These are phyloP conservation scores for Halisarca cf. caerulea DNA, from an alignment of 37 sponge, comb jelly and placozoan genomes.

Conservation along the genomic window DNA sequence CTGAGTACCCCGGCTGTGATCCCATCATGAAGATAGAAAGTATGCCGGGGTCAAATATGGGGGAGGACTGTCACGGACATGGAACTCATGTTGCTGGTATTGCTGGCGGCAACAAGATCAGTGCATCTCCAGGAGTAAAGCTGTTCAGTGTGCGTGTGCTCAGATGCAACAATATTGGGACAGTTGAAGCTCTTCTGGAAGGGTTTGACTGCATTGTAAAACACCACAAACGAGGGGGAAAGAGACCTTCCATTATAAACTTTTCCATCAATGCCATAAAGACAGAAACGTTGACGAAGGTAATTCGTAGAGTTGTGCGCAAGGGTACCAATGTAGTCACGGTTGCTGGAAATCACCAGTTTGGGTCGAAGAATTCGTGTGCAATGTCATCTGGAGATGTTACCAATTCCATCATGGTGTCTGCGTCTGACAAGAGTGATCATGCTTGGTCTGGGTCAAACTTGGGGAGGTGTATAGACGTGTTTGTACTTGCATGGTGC, in stretches of 20 bases:
- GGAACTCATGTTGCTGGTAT: constrained; percentile 74
- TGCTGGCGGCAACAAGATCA: constrained; percentile 49
- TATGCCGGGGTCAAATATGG: constrained; percentile 20
- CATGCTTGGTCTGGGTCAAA: constrained; percentile 18
- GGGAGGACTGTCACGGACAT: constrained; percentile 63
- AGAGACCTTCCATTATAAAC: constrained; percentile 42
- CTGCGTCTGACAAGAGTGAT: constrained; percentile 28
- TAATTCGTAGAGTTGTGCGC: constrained; percentile 13
- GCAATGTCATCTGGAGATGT: constrained; percentile 36
- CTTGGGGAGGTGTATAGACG: constrained; percentile 65
- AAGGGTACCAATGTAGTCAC: constrained; percentile 40
- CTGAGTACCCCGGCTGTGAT: constrained; percentile 53
- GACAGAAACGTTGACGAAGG: constrained; percentile 27
- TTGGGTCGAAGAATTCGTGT: constrained; percentile 35
- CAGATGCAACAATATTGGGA: constrained; percentile 30
- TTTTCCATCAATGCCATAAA: constrained; percentile 53
- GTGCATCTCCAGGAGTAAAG: constrained; percentile 68
- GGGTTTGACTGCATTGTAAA: constrained; percentile 65
- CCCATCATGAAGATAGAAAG: not conserved
- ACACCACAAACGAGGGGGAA: not conserved
- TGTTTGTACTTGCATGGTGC: constrained; percentile 68
- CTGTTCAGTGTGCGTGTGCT: constrained; percentile 66
- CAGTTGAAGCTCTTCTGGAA: constrained; percentile 24
- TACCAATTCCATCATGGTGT: constrained; percentile 43
- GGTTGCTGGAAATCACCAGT: constrained; percentile 44